Evolutionary conservation across 2,797 vertebrate genomes (phyloP), one percentile per base, ranked within the genome.

Genomic region (Esox masquinongy): DNA sequence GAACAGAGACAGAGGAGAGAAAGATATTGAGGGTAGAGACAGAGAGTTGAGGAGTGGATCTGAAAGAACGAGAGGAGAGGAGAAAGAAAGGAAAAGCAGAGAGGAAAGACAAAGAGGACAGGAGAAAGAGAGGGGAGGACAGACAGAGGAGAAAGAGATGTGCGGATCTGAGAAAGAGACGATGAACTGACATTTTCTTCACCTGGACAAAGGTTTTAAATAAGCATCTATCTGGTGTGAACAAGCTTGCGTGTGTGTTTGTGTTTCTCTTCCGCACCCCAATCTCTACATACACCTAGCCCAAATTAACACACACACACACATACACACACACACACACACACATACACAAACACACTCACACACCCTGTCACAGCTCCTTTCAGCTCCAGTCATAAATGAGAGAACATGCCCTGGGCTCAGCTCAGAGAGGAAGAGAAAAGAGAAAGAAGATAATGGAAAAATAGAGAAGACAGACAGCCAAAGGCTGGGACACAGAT

Each of bases 371-470:
- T 90, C 87, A 86, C 84, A 84, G 84, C 80, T 88, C 84, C 87
- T 87, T 90, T 88, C 82, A 81, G 80, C 80, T 85, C 77, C 84
- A 83, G 67, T 86, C 80, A 87, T 81, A 90, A 88, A 89, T 72
- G 81, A 89, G 90, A 92, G 43, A 47, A 90, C 88, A 91, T 76
- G 88, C 90, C 87, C 78, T 74, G 83, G 88, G 90, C 84, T 61
- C 61, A 15, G 66, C 88, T 83, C 81, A 82, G 82, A 86, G 85
- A 86, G 78, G 82, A 73, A 77, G 83, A 88, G 85, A 81, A 87
- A 76, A 87, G 84, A 83, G 77, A 83, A 71, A 74, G 77, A 82
- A 76, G 76, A 74, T 39, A 51, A 47, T 2, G 36, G 69, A 19
- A 67, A 71, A 78, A 78, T 19, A 59, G 68, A 61, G 11, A 75